Conservation (phyloP, 1,140 invertebrate species). For the Sminthurinus signatus region DNA sequence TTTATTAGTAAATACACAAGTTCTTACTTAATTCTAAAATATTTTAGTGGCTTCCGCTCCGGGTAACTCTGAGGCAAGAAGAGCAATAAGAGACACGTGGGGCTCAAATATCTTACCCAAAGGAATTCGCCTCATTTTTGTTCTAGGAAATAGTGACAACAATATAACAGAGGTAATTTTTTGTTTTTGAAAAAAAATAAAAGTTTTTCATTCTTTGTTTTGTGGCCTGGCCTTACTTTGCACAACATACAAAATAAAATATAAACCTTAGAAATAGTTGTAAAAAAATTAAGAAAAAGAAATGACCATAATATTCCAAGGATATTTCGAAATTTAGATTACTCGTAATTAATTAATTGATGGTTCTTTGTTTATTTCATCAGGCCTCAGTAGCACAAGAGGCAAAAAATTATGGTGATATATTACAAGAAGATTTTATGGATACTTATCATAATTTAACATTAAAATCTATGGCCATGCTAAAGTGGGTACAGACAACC, state of each 20-base stretch:
- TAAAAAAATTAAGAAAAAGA: too few species aligned
- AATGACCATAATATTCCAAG: too few species aligned
- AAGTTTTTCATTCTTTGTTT: too few species aligned
- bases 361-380: neutral
- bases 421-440: constrained; percentile 82
- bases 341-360: too few species aligned
- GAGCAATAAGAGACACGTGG: constrained; percentile 74
- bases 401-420: constrained; percentile 61
- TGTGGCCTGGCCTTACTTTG: too few species aligned
- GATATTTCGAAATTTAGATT: too few species aligned
- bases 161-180: neutral
- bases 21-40: too few species aligned
- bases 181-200: too few species aligned
- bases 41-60: constrained; percentile 36
- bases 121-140: neutral
- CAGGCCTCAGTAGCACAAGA: constrained; percentile 56
- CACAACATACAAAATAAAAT: too few species aligned
- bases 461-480: constrained; percentile 74
- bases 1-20: too few species aligned
- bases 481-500: constrained; percentile 59
- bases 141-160: neutral
- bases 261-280: too few species aligned
- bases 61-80: constrained; percentile 45
- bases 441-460: constrained; percentile 92
- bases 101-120: constrained; percentile 48